phyloP scores from a whole-genome alignment of 1,140 invertebrate species.

The Tetramorium simillimum region DNA sequence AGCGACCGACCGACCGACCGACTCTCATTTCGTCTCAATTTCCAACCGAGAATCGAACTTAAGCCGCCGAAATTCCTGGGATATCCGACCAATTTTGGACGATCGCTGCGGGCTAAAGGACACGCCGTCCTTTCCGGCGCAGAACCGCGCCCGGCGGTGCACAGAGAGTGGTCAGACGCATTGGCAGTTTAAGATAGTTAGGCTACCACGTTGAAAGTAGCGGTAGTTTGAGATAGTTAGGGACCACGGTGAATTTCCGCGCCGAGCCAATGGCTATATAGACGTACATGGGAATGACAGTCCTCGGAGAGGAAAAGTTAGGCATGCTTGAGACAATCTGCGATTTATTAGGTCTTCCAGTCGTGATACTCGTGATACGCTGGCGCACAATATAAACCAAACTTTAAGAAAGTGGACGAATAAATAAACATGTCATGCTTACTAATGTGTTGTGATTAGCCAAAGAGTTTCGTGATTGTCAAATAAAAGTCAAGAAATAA shows the following conservation, averaged over 20 bases:
- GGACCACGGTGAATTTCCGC: conserved; percentile 76
- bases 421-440: neutral
- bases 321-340: conserved; percentile 65
- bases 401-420: neutral
- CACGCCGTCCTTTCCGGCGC: conserved; percentile 25
- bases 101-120: conserved; percentile 38
- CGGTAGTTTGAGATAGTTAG: conserved; percentile 76
- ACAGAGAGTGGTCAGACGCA: conserved; percentile 49
- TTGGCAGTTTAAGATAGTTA: conserved; percentile 79
- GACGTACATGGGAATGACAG: conserved; percentile 49
- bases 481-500: neutral
- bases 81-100: conserved; percentile 45
- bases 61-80: conserved; percentile 36
- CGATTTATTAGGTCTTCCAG: conserved; percentile 70
- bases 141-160: conserved; percentile 1
- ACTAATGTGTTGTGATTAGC: neutral
- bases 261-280: conserved; percentile 67
- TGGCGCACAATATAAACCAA: neutral
- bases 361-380: neutral
- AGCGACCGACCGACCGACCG: neutral
- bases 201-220: conserved; percentile 67
- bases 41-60: conserved; percentile 36
- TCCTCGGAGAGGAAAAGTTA: conserved; percentile 69
- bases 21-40: conserved; percentile 33
- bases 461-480: neutral